Percentiles rank a stretch among this genome's conserved stretches.
phyloP scores from a whole-genome alignment of 2,113 vertebrate genomes.

The Rostratula benghalensis region DNA sequence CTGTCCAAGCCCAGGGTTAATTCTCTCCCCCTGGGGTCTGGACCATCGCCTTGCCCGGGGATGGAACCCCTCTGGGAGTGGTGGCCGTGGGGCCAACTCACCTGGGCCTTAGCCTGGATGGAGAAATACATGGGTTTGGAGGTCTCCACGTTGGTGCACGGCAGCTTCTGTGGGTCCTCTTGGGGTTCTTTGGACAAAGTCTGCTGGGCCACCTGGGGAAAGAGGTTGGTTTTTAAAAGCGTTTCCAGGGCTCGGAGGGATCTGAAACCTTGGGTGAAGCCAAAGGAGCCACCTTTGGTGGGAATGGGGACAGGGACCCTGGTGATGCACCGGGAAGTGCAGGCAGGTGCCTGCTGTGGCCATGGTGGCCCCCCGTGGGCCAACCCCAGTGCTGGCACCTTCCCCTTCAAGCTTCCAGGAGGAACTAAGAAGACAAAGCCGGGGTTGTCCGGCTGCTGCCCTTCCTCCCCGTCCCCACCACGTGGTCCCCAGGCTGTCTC shows the following conservation, averaged over 20 bases:
- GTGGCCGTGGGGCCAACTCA: background rate
- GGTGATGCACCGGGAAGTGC: background rate
- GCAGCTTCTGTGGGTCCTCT: rapidly evolving
- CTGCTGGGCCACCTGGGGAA: background rate
- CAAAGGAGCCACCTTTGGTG: background rate
- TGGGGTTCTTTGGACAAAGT: rapidly evolving
- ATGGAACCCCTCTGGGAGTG: background rate
- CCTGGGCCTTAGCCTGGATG: rapidly evolving
- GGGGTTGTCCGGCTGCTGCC: background rate
- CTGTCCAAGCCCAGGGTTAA: rapidly evolving
- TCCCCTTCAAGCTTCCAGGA: background rate
- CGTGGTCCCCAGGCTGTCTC: rapidly evolving
- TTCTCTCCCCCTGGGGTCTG: background rate
- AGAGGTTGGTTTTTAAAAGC: background rate
- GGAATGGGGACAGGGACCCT: rapidly evolving
- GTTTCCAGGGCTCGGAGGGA: background rate
- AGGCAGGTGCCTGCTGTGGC: background rate
- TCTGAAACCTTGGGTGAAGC: background rate
- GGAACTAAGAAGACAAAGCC: background rate
- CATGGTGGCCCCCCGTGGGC: background rate
- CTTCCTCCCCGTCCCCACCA: background rate
- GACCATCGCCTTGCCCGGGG: background rate
- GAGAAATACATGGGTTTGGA: background rate
- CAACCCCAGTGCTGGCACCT: rapidly evolving
- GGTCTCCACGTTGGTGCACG: rapidly evolving